Evolutionary conservation across 2,888 invertebrate species (phyloP), one percentile per base, ranked within the genome.

Genomic region (Polyploca ridens): DNA sequence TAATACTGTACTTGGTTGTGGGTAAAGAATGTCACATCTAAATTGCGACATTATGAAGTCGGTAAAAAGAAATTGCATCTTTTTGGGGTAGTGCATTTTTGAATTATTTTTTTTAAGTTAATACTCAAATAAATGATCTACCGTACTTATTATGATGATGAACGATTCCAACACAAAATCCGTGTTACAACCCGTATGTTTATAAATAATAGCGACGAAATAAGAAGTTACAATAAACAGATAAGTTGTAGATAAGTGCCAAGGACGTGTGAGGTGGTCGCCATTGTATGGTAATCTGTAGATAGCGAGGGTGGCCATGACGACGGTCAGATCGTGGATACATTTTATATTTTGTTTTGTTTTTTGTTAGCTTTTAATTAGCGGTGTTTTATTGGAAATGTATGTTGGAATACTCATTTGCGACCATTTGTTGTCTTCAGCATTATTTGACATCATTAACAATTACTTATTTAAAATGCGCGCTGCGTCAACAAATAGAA

Each of bases 181-280:
- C 38, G 16, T 19, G 44, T 41, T 41, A 44, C 44, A 19, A 41
- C 44, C 19, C 14, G 44, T 13, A 44, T 19, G 19, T 61, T 41
- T 61, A 27, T 61, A 61, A 44, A 41, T 38, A 61, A 61, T 61
- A 7, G 27, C 61, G 16, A 27, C 61, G 61, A 41, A 61, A 61
- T 44, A 61, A 61, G 61, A 61, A 41, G 61, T 54, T 19, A 54
- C 54, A 54, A 19, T 54, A 54, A 54, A 54, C 54, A 54, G 54
- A 54, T 54, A 49, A 49, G 49, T 10, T 19, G 41, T 41, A 38
- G 60, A 64, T 73, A 73, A 64, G 63, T 62, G 66, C 73, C 82
- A 82, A 81, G 82, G 82, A 75, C 82, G 82, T 74, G 73, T 71
- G 81, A 81, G 77, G 70, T 73, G 62, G 54, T 49, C 38, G 61